Evolutionary conservation across 2,113 vertebrate genomes (phyloP).

Genomic region (Zosterops pallidus): DNA sequence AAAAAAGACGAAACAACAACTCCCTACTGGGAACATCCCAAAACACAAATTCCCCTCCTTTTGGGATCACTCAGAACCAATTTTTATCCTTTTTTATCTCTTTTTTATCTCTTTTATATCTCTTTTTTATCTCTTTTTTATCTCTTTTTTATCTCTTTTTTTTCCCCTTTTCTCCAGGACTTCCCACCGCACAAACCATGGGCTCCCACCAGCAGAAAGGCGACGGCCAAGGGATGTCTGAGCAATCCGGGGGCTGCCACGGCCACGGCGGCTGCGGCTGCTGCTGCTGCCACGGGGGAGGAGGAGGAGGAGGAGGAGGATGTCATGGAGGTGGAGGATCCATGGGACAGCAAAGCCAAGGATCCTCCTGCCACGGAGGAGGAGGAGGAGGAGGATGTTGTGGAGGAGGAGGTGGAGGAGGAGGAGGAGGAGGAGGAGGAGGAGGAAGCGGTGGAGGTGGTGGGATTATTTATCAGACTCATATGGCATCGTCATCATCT

Average conservation of each 20-base stretch:
- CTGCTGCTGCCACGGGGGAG: not conserved
- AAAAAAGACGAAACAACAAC: too few relatives aligned
- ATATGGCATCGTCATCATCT: too few relatives aligned
- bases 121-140: too few relatives aligned
- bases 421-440: too few relatives aligned
- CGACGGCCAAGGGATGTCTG: not conserved
- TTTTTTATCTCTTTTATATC: too few relatives aligned
- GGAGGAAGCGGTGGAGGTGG: too few relatives aligned
- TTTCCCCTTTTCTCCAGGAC: not conserved
- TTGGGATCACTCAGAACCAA: too few relatives aligned
- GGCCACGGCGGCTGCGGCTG: not conserved
- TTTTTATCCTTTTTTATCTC: not conserved
- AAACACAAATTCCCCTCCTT: too few relatives aligned
- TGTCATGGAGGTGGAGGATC: conserved; percentile 20
- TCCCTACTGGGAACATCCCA: too few relatives aligned
- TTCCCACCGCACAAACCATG: not conserved
- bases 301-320: not conserved
- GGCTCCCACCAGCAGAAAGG: conserved; percentile 63
- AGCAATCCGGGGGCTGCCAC: conserved; percentile 36
- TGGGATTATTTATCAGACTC: too few relatives aligned
- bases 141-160: too few relatives aligned
- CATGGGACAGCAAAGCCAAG: conserved; percentile 15
- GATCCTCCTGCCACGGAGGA: not conserved
- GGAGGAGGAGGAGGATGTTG: not conserved
- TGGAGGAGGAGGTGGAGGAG: too few relatives aligned